Evolutionary conservation across 2,113 vertebrate genomes (phyloP), one percentile per base, ranked within the genome.

Genomic region (Speoplatyrhinus poulsoni): DNA sequence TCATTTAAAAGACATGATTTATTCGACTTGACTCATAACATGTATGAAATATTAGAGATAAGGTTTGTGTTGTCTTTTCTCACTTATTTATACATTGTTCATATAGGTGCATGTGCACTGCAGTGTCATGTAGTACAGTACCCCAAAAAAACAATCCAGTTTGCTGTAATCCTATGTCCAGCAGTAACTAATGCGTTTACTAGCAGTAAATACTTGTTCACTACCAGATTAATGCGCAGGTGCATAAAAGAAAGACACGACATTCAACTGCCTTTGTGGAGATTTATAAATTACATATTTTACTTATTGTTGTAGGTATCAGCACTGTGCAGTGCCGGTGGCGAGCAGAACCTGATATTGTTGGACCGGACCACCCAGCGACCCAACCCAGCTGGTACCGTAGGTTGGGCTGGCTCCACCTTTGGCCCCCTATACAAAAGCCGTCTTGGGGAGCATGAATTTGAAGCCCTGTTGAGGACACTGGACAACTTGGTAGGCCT

Each of bases 391-490:
- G 87, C 91, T 0, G 94, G 96, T 58, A 95, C 95, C 0, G 95
- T 98, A 75, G 95, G 96, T 82, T 96, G 96, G 93, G 95, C 96
- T 0, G 96, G 96, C 56, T 96, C 93, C 87, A 97, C 95, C 57
- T 99, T 99, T 0, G 97, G 97, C 2, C 96, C 95, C 1, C 92
- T 98, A 93, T 94, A 95, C 89, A 99, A 98, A 90, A 98, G 93
- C 73, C 94, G 97, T 7, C 60, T 95, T 2, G 97, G 98, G 3
- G 96, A 98, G 69, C 96, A 99, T 0, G 97, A 99, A 68, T 99
- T 99, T 1, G 98, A 99, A 82, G 98, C 98, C 4, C 93, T 99
- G 33, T 98, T 99, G 98, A 95, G 98, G 87, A 99, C 97, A 88
- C 70, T 99, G 86, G 98, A 99, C 87, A 99, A 99, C 81, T 83